Evolutionary conservation across 2,797 vertebrate genomes (phyloP).

Genomic region (Cossypha polioptera): DNA sequence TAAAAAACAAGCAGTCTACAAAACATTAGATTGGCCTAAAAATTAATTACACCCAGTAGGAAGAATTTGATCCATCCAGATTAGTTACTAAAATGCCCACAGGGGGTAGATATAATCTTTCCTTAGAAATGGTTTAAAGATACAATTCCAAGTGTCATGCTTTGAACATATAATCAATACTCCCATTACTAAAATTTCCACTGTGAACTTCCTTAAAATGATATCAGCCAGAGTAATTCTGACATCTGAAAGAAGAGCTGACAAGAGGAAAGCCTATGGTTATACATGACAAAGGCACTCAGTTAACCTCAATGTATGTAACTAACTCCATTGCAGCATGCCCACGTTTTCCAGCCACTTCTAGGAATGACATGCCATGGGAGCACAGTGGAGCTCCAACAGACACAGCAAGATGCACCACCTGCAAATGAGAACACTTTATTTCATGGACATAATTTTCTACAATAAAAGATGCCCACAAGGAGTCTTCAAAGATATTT

Average conservation of each 20-base stretch:
- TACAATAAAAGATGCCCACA: not conserved
- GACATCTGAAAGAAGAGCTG: not conserved
- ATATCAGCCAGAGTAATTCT: slow-evolving; percentile 16
- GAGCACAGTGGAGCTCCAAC: not conserved
- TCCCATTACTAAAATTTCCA: slow-evolving; percentile 55
- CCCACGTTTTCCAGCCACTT: not conserved
- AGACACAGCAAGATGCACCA: not conserved
- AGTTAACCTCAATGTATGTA: not conserved
- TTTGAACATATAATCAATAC: slow-evolving; percentile 61
- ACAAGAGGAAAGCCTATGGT: slow-evolving; percentile 16
- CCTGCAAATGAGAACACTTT: not conserved
- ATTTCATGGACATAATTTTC: not conserved
- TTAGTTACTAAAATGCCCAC: slow-evolving; percentile 23
- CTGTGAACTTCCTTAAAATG: slow-evolving; percentile 47
- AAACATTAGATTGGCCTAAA: slow-evolving; percentile 34
- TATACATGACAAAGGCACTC: not conserved
- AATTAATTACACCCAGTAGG: slow-evolving; percentile 66
- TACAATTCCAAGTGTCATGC: slow-evolving; percentile 28
- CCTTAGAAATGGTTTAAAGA: slow-evolving; percentile 48
- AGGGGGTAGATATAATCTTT: slow-evolving; percentile 21
- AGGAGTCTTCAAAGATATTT: not conserved
- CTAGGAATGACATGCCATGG: not conserved
- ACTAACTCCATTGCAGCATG: not conserved
- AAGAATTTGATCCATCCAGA: slow-evolving; percentile 40
- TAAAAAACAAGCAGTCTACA: not conserved